Evolutionary conservation across 2,888 invertebrate genomes (phyloP).

Genomic region (Petrophora chlorosata): DNA sequence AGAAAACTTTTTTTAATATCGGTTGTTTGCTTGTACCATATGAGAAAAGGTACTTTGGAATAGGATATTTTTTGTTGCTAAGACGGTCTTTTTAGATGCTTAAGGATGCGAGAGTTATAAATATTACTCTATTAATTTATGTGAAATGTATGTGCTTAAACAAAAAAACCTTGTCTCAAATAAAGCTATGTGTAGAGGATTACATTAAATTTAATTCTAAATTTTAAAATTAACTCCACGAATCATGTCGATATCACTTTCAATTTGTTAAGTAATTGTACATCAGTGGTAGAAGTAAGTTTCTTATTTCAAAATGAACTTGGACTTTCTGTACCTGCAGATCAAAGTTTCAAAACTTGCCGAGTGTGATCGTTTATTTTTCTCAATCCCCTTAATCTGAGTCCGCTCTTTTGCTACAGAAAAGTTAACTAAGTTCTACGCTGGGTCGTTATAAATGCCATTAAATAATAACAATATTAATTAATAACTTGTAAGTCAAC

Average conservation of each 20-base stretch:
- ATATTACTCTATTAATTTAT: too few species aligned
- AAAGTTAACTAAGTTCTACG: slow-evolving; percentile 4
- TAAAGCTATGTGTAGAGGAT: too few species aligned
- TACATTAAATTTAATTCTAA: too few species aligned
- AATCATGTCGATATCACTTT: slow-evolving; percentile 6
- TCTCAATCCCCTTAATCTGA: slow-evolving; percentile 7
- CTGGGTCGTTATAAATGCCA: slow-evolving; percentile 17
- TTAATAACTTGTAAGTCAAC: slow-evolving; percentile 82
- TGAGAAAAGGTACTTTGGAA: slow-evolving; percentile 1
- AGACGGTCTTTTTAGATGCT: too few species aligned
- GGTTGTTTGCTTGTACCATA: slow-evolving; percentile 5
- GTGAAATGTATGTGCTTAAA: too few species aligned
- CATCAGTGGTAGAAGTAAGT: background rate
- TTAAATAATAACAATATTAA: slow-evolving; percentile 77
- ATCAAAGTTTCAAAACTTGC: slow-evolving; percentile 14
- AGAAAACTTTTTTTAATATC: slow-evolving; percentile 19
- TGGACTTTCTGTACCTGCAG: slow-evolving; percentile 7
- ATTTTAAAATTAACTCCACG: too few species aligned
- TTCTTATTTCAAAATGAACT: slow-evolving; percentile 4
- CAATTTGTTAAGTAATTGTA: slow-evolving; percentile 4
- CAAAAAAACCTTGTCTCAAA: too few species aligned
- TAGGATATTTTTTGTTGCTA: background rate
- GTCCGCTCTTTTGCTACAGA: background rate
- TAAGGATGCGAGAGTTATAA: too few species aligned
- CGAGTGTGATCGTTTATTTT: slow-evolving; percentile 15